A percentile compares a stretch with the other conserved stretches of the same genome.
These are phyloP conservation scores for Ditylenchus dipsaci DNA, from an alignment of 1,140 invertebrate genomes.

Conservation along the genomic window DNA sequence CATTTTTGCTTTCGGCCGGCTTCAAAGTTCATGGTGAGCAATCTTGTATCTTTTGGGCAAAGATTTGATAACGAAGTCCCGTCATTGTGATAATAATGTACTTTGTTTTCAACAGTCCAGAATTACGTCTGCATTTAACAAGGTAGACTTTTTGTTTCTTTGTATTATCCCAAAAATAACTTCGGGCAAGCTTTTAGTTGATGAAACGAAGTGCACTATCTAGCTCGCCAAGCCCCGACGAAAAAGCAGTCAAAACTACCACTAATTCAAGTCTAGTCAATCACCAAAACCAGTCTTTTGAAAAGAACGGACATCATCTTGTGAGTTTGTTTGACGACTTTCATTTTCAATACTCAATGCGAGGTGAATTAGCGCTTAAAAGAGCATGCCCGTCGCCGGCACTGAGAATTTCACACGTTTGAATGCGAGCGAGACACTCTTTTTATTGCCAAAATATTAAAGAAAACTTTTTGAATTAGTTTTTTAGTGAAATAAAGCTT, in stretches of 20 bases:
- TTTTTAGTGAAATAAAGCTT: too few relatives aligned
- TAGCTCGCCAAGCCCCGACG: not conserved
- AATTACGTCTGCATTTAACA: not conserved
- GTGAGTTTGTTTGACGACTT: not conserved
- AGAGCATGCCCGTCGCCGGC: too few relatives aligned
- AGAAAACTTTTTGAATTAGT: too few relatives aligned
- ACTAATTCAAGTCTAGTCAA: not conserved
- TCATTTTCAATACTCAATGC: too few relatives aligned
- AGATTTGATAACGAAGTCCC: not conserved
- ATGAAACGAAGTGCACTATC: not conserved
- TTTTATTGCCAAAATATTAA: too few relatives aligned
- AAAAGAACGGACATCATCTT: not conserved
- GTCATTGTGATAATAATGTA: not conserved
- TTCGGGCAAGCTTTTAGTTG: not conserved
- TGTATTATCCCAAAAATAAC: too few relatives aligned
- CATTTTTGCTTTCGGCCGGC: too few relatives aligned
- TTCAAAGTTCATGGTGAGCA: not conserved
- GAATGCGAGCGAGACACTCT: too few relatives aligned
- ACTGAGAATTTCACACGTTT: too few relatives aligned
- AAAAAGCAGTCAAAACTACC: not conserved
- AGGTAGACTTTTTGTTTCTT: not conserved
- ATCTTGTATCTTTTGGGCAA: not conserved
- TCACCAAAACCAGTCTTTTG: not conserved
- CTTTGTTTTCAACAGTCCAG: slow-evolving; percentile 1
- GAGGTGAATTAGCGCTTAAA: too few relatives aligned